Evolutionary conservation across 2,797 vertebrate genomes (phyloP), one percentile per base, ranked within the genome.

Genomic region (Platyrinchus mystaceus): DNA sequence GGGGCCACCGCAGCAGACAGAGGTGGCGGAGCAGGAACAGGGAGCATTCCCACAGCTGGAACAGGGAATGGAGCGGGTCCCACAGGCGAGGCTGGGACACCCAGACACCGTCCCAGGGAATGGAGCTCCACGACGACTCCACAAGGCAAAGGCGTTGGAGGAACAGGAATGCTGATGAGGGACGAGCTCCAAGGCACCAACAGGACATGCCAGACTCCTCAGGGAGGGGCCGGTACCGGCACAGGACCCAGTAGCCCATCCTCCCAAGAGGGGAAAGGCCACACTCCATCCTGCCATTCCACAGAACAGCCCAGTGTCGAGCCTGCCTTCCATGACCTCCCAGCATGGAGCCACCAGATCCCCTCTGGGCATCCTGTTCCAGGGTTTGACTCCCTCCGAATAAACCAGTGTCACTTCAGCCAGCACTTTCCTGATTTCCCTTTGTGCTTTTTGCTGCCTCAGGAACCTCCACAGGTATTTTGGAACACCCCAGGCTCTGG

Each of bases 71-170:
- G 34, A 37, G 66, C 5, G 30, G 66, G 66, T 39, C 34, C 46
- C 74, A 10, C 46, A 7, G 66, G 73, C 56, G 39, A 84, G 16
- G 39, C 52, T 41, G 12, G 20, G 23, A 32, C 28, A 13, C 17
- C 34, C 4, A 2, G 26, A 3, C 13, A 14, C 5, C 6, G 16
- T 28, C 46, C 4, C 9, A 9, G 22, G 19, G 11, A 36, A 12
- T 0, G 1, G 19, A 3, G 16, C 7, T 19, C 34, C 34, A 0
- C 1, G 0, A 6, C 2, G 4, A 3, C 32, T 59, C 59, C 22
- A 0, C 5, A 1, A 10, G 53, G 41, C 53, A 47, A 32, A 77
- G 77, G 39, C 16, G 2, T 3, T 12, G 52, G 58, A 53, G 46
- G 28, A 55, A 53, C 27, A 14, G 71, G 21, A 71, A 15, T 46